phyloP scores from a whole-genome alignment of 1,140 invertebrate genomes.

The Procambarus clarkii region DNA sequence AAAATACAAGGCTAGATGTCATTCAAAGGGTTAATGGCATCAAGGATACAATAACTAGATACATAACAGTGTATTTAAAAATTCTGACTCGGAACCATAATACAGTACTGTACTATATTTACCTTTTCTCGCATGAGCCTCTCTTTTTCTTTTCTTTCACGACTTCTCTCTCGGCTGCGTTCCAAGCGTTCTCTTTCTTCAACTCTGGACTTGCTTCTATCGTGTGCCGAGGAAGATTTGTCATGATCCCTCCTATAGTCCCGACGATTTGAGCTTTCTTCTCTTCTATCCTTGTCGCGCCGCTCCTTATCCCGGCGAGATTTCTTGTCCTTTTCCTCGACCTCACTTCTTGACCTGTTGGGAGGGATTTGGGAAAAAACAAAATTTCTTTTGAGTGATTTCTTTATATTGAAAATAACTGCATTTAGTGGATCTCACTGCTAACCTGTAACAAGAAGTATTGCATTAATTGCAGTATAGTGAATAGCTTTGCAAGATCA shows the following conservation, averaged over 20 bases:
- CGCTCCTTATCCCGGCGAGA: conserved; percentile 56
- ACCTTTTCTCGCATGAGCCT: conserved; percentile 54
- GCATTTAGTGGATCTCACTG: conserved; percentile 43
- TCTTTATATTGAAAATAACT: not conserved
- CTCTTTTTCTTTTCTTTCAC: conserved; percentile 73
- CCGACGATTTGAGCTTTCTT: conserved; percentile 13
- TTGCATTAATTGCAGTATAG: not conserved
- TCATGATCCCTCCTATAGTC: conserved; percentile 51
- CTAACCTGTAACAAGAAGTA: conserved; percentile 45
- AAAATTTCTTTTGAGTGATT: conserved; percentile 46
- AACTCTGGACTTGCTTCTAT: conserved; percentile 74
- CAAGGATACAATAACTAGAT: no score
- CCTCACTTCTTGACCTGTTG: conserved; percentile 52
- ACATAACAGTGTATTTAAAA: no score
- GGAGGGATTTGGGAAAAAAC: conserved; percentile 44
- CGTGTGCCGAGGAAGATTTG: conserved; percentile 39
- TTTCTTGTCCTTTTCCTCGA: conserved; percentile 54
- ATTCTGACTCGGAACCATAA: no score
- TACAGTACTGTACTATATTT: not conserved
- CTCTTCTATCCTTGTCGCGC: conserved; percentile 30
- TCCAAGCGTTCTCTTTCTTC: conserved; percentile 74
- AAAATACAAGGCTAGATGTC: no score
- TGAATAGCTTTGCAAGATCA: not conserved
- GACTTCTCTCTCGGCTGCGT: conserved; percentile 75
- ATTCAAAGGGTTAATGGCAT: no score